Percentiles rank a stretch among this genome's conserved stretches.
Evolutionary conservation across 2,888 invertebrate genomes (phyloP).

Genomic region (Neuroscelio doddi): DNA sequence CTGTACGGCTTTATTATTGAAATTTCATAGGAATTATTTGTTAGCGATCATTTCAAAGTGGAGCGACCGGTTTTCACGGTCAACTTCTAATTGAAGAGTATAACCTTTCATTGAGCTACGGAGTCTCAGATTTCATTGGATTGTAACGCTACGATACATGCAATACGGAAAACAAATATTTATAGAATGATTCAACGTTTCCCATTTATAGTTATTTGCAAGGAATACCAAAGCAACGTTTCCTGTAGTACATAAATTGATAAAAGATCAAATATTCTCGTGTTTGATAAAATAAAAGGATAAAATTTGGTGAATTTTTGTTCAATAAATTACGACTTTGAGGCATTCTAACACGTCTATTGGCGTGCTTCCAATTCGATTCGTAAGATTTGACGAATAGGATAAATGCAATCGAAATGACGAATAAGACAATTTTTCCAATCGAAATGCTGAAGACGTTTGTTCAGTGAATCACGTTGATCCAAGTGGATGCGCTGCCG

Average conservation of each 20-base stretch:
- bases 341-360: too few relatives aligned
- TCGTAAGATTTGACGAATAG: background rate
- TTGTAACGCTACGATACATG: conserved; percentile 26
- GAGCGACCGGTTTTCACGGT: conserved; percentile 36
- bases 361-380: background rate
- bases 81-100: conserved; percentile 33
- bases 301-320: too few relatives aligned
- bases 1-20: conserved; percentile 3
- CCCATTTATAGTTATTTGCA: background rate
- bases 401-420: too few relatives aligned
- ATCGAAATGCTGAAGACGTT: too few relatives aligned
- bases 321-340: too few relatives aligned
- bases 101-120: conserved; percentile 40
- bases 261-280: too few relatives aligned
- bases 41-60: conserved; percentile 18
- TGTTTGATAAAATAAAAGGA: too few relatives aligned
- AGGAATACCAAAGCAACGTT: too few relatives aligned
- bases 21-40: conserved; percentile 17
- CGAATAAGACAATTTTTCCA: too few relatives aligned
- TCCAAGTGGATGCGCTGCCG: conserved; percentile 29
- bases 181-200: background rate
- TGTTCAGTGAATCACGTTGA: conserved; percentile 31
- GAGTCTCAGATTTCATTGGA: conserved; percentile 33
- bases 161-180: conserved; percentile 20
- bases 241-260: too few relatives aligned